Conservation (phyloP, 2,113 vertebrate species). For the Nycticorax nycticorax region DNA sequence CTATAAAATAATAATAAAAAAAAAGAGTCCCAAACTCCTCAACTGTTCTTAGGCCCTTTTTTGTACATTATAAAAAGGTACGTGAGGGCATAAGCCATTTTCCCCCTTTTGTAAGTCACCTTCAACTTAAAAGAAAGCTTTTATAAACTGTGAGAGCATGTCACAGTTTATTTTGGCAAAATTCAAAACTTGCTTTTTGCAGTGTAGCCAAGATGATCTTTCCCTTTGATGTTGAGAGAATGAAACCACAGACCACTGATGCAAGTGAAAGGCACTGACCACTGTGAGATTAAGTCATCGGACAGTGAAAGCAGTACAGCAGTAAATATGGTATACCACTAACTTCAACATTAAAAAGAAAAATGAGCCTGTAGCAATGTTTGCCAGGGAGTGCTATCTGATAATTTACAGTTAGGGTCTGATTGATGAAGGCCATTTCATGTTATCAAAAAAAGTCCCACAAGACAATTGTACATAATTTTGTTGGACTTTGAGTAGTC, state of each 20-base stretch:
- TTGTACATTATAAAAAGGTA: neutral
- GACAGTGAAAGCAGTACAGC: neutral
- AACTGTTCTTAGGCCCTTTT: neutral
- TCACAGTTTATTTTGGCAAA: constrained; percentile 31
- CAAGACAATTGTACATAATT: constrained; percentile 17
- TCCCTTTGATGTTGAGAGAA: constrained; percentile 31
- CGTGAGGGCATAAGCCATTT: neutral
- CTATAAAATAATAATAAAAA: neutral
- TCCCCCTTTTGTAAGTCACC: neutral
- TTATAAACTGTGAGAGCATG: neutral
- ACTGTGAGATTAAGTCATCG: constrained; percentile 35
- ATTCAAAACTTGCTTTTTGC: neutral
- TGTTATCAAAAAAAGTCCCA: constrained; percentile 3
- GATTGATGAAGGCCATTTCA: constrained; percentile 34
- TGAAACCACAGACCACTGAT: constrained; percentile 60
- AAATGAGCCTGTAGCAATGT: neutral
- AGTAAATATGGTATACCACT: neutral
- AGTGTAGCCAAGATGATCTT: constrained; percentile 16
- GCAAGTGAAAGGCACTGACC: constrained; percentile 51
- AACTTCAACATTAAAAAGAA: constrained; percentile 10
- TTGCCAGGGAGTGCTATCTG: neutral
- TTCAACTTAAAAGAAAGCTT: constrained; percentile 24
- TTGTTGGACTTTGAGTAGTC: neutral
- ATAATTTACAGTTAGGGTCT: constrained; percentile 3
- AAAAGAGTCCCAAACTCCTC: neutral